Conservation (phyloP, 2,888 invertebrate genomes). For the Dynastes maya region DNA sequence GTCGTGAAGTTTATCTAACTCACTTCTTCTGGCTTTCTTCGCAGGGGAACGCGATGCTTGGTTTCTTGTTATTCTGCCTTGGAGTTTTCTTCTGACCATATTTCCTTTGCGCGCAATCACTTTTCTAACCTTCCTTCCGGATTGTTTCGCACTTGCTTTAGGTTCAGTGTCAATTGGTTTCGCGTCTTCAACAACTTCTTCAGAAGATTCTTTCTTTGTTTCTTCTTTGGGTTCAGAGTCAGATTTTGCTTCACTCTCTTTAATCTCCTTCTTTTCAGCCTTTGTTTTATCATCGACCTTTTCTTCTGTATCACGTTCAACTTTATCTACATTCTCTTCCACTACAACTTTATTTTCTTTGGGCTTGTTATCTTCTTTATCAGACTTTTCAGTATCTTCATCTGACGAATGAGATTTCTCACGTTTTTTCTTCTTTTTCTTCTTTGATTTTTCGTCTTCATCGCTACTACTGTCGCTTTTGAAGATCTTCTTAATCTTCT, state of each 20-base stretch:
- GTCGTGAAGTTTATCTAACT: constrained; percentile 78
- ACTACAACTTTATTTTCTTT: constrained; percentile 15
- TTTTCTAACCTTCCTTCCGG: constrained; percentile 15
- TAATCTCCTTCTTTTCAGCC: constrained; percentile 55
- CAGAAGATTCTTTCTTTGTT: not conserved
- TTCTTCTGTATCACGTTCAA: constrained; percentile 29
- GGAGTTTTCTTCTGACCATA: not conserved
- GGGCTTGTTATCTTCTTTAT: constrained; percentile 28
- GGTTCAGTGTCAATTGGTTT: not conserved
- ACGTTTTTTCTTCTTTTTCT: constrained; percentile 37
- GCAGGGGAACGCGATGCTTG: constrained; percentile 52
- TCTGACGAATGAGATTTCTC: constrained; percentile 26
- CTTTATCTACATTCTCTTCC: not conserved
- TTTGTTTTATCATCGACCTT: not conserved
- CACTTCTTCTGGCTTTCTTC: constrained; percentile 68
- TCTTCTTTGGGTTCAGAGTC: constrained; percentile 10
- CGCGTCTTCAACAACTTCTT: constrained; percentile 23
- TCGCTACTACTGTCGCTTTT: constrained; percentile 48
- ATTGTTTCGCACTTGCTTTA: not conserved
- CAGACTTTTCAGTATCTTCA: constrained; percentile 24
- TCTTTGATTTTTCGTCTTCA: constrained; percentile 47
- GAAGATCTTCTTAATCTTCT: constrained; percentile 51
- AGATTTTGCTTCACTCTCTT: constrained; percentile 51
- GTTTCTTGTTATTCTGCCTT: constrained; percentile 8
- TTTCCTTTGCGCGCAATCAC: not conserved